A percentile compares a stretch with the other conserved stretches of the same genome.
Evolutionary conservation across 2,797 vertebrate genomes (phyloP).

Genomic region (Macrochelys suwanniensis): DNA sequence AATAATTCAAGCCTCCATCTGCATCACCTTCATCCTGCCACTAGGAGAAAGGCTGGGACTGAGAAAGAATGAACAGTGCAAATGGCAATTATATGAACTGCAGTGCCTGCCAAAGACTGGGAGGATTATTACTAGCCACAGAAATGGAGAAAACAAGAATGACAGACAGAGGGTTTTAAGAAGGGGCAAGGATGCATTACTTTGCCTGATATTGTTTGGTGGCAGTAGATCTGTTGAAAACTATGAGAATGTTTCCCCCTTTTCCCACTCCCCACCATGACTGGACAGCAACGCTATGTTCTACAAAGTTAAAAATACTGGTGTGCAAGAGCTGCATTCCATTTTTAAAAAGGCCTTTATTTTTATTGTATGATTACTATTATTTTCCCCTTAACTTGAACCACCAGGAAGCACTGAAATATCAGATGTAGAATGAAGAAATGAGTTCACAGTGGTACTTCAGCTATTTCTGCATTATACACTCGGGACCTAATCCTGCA

Average conservation of each 20-base stretch:
- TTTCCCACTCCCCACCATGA: constrained; percentile 42
- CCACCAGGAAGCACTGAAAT: constrained; percentile 54
- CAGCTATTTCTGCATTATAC: constrained; percentile 12
- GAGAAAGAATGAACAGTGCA: neutral
- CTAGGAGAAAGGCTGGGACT: neutral
- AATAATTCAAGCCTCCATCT: neutral
- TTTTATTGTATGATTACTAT: constrained; percentile 37
- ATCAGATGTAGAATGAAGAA: constrained; percentile 62
- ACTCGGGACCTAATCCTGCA: neutral
- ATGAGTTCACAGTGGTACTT: constrained; percentile 47
- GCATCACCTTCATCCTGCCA: neutral
- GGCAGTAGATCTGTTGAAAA: neutral
- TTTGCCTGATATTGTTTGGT: neutral
- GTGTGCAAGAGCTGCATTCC: constrained; percentile 41
- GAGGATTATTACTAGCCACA: neutral
- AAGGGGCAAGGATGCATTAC: neutral
- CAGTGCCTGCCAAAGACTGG: neutral
- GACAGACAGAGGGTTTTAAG: constrained; percentile 15
- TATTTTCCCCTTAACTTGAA: constrained; percentile 49
- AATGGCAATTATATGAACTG: neutral
- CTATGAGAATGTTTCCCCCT: constrained; percentile 37
- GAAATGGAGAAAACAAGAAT: constrained; percentile 22
- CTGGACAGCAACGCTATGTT: constrained; percentile 45
- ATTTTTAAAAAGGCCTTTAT: constrained; percentile 37
- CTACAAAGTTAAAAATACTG: constrained; percentile 46